A percentile compares a stretch with the other conserved stretches of the same genome.
Conservation (phyloP, 2,797 vertebrate genomes). For the Pitangus sulphuratus region DNA sequence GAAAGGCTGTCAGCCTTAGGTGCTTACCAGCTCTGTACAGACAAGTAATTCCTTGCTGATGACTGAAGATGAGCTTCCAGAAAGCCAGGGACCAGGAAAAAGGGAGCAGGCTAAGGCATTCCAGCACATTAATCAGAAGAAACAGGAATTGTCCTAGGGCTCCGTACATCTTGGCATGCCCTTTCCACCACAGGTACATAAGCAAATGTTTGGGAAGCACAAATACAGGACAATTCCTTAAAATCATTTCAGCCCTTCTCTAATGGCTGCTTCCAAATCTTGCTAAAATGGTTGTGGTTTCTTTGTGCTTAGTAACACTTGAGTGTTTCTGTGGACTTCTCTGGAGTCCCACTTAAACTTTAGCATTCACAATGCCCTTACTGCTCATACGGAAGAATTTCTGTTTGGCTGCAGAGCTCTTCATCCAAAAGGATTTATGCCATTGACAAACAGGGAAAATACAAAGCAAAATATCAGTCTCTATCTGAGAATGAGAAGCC, state of each 20-base stretch:
- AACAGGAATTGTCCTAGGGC: neutral
- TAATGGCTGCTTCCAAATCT: neutral
- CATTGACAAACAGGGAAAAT: neutral
- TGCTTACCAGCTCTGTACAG: neutral
- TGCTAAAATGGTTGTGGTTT: neutral
- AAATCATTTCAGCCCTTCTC: neutral
- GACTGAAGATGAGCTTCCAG: neutral
- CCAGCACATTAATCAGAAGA: neutral
- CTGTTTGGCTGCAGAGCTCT: neutral
- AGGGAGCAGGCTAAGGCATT: neutral
- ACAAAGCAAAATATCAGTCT: neutral
- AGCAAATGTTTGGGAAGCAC: neutral
- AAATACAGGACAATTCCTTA: neutral
- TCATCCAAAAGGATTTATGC: neutral
- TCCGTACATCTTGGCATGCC: neutral
- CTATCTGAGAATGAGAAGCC: neutral
- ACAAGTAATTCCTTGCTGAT: neutral
- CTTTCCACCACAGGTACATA: neutral
- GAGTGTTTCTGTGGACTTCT: neutral
- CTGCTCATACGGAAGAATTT: neutral
- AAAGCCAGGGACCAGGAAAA: neutral
- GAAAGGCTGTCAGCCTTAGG: neutral
- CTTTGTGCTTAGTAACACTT: neutral
- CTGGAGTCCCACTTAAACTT: neutral
- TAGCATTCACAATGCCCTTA: neutral